These are phyloP conservation scores for Macrochelys suwanniensis DNA, from an alignment of 2,797 vertebrate genomes.

Conservation along the genomic window DNA sequence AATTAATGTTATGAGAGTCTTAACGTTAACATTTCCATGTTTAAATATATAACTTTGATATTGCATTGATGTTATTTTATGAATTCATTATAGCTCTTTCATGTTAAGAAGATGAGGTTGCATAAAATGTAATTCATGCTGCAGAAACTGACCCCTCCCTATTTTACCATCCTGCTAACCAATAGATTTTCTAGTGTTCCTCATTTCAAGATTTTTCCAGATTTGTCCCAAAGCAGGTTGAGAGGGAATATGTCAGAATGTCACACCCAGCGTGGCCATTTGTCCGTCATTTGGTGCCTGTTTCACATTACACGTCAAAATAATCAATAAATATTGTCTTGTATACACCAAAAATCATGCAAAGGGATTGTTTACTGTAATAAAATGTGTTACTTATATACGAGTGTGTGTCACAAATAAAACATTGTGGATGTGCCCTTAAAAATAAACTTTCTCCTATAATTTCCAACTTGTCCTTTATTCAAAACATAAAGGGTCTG, in stretches of 20 bases:
- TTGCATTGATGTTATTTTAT: not conserved
- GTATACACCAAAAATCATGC: too few species aligned
- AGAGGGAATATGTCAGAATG: not conserved
- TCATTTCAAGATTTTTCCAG: not conserved
- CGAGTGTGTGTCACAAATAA: too few species aligned
- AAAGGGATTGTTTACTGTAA: too few species aligned
- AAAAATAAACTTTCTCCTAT: too few species aligned
- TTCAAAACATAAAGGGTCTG: too few species aligned
- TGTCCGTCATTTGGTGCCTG: not conserved
- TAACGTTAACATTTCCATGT: too few species aligned
- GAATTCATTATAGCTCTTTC: not conserved
- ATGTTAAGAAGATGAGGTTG: not conserved
- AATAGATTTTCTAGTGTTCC: not conserved
- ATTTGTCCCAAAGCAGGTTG: not conserved
- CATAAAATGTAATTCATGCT: not conserved
- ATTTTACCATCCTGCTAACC: not conserved
- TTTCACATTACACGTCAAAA: too few species aligned
- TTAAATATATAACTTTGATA: not conserved
- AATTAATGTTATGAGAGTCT: too few species aligned
- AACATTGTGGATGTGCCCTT: too few species aligned
- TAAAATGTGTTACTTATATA: too few species aligned
- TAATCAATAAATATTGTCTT: too few species aligned
- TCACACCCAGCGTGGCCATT: not conserved
- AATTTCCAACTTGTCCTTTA: too few species aligned
- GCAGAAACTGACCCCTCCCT: not conserved